Evolutionary conservation across 2,113 vertebrate species (phyloP), one percentile per base, ranked within the genome.

Genomic region (Ailuropoda melanoleuca): DNA sequence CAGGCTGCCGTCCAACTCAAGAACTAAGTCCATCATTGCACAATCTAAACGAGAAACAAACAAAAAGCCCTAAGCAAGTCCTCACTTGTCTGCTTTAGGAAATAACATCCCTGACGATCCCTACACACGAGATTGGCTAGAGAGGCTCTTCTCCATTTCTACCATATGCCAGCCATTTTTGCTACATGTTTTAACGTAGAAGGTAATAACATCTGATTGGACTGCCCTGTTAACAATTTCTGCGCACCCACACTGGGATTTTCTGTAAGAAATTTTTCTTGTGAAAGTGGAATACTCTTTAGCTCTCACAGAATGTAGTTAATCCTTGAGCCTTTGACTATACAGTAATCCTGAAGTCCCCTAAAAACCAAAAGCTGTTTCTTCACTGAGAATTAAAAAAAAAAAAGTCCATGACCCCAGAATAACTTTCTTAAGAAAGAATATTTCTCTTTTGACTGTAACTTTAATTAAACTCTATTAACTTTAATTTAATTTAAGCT

Each of bases 391-490:
- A 94, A 93, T 88, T 24, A 82, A 90, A 88, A 60, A 39, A 90
- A 94, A 9, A 84, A 91, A 88, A 64, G 10, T 74, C 75, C 55
- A 68, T 83, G 92, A 97, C 95, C 75, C 50, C 19, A 93, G 88
- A 95, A 86, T 26, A 89, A 70, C 77, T 94, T 93, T 92, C 95
- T 64, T 74, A 96, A 91, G 92, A 95, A 43, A 70, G 58, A 90
- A 56, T 92, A 97, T 84, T 97, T 96, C 70, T 98, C 66, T 62
- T 96, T 96, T 97, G 83, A 97, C 87, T 97, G 15, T 94, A 97
- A 96, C 97, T 97, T 98, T 97, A 98, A 98, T 98, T 98, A 98
- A 98, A 93, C 95, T 96, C 97, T 97, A 94, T 97, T 98, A 97
- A 96, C 83, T 97, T 97, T 96, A 97, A 98, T 97, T 96, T 97